A percentile compares a stretch with the other conserved stretches of the same genome.
Evolutionary conservation across 2,113 vertebrate genomes (phyloP).

Genomic region (Protobothrops mucrosquamatus): DNA sequence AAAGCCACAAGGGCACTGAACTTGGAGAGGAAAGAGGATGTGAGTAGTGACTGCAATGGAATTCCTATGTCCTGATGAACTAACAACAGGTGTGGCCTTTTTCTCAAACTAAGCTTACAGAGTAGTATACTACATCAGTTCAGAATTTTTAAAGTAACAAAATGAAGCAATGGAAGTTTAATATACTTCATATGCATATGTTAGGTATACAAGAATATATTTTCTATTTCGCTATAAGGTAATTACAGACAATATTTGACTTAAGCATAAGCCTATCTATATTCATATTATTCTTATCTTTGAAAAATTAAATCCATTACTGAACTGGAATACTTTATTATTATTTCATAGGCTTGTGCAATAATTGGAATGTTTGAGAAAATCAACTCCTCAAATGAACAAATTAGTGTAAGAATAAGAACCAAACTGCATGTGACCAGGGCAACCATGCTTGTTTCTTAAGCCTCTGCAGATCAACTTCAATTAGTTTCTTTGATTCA

Average conservation of each 20-base stretch:
- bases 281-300: neutral
- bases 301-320: neutral
- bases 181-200: neutral
- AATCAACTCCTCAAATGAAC: neutral
- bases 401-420: neutral
- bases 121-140: neutral
- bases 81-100: conserved; percentile 57
- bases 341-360: neutral
- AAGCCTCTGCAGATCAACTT: neutral
- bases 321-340: neutral
- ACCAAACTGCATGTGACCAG: neutral
- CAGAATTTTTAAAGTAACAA: neutral
- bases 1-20: neutral
- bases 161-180: neutral
- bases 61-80: conserved; percentile 40
- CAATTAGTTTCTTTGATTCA: neutral
- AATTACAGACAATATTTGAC: neutral
- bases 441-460: neutral
- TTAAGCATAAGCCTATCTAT: neutral
- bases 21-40: conserved; percentile 41
- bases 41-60: conserved; percentile 48
- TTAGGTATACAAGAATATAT: neutral
- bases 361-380: neutral
- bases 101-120: neutral
- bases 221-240: neutral